A percentile compares a stretch with the other conserved stretches of the same genome.
Evolutionary conservation across 2,888 invertebrate genomes (phyloP).

Genomic region (Papilio elwesi): DNA sequence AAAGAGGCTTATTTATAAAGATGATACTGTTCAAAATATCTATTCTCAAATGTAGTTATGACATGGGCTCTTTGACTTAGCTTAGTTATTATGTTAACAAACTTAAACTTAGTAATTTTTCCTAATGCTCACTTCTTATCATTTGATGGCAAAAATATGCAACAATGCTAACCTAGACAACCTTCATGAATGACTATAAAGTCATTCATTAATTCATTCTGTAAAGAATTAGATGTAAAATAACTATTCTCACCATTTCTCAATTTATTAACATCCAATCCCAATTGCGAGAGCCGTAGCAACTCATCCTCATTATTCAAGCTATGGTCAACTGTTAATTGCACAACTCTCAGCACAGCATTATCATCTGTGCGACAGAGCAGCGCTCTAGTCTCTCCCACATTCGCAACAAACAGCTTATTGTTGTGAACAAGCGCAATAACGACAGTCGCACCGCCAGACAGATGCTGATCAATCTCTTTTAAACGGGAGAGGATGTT

Average conservation of each 20-base stretch:
- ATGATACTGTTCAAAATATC: too few species aligned
- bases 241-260: conserved; percentile 81
- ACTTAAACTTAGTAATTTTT: too few species aligned
- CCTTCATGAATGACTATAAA: too few species aligned
- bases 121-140: too few species aligned
- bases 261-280: conserved; percentile 88
- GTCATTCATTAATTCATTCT: too few species aligned
- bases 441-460: conserved; percentile 93
- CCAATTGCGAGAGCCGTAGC: conserved; percentile 89
- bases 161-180: too few species aligned
- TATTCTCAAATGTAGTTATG: too few species aligned
- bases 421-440: conserved; percentile 91
- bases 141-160: too few species aligned
- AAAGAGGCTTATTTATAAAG: too few species aligned
- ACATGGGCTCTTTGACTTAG: too few species aligned
- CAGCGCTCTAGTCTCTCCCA: conserved; percentile 89
- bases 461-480: conserved; percentile 89
- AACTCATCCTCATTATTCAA: conserved; percentile 93
- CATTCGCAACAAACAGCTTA: conserved; percentile 93
- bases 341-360: conserved; percentile 89
- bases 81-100: too few species aligned
- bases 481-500: conserved; percentile 87
- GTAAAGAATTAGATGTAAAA: not conserved
- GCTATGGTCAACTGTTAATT: conserved; percentile 93
- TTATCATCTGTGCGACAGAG: conserved; percentile 91